These are phyloP conservation scores for Aphaenogaster floridana DNA, from an alignment of 1,140 invertebrate genomes.

Conservation along the genomic window DNA sequence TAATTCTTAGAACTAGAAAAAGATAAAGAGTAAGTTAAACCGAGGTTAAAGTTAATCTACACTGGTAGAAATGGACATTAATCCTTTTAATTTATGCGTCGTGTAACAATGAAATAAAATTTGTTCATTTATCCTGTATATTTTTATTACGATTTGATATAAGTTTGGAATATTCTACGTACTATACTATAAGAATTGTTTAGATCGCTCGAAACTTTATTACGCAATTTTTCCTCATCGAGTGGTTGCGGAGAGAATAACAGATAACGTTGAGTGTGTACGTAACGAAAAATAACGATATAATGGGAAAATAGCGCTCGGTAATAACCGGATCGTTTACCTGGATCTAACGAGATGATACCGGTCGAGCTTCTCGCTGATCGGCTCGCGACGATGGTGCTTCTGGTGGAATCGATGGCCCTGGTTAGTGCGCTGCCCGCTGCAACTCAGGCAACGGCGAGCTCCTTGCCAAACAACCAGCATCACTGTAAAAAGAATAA, in stretches of 20 bases:
- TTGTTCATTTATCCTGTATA: neutral
- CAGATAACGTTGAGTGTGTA: neutral
- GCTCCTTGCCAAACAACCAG: constrained; percentile 83
- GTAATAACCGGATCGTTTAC: constrained; percentile 73
- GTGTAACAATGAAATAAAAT: neutral
- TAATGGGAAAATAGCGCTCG: constrained; percentile 3
- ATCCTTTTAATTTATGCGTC: neutral
- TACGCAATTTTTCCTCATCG: neutral
- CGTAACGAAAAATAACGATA: neutral
- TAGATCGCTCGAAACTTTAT: neutral
- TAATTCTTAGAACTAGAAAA: neutral
- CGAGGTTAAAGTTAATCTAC: no score
- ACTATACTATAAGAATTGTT: neutral
- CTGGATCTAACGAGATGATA: constrained; percentile 79
- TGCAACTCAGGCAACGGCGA: constrained; percentile 83
- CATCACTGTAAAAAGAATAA: constrained; percentile 79
- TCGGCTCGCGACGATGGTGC: constrained; percentile 71
- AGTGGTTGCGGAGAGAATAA: neutral
- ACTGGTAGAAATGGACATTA: no score
- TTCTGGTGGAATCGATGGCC: constrained; percentile 75
- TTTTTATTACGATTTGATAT: neutral
- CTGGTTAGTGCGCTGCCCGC: constrained; percentile 81
- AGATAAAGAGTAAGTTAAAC: neutral
- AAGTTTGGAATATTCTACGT: neutral
- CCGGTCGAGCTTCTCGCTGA: constrained; percentile 80